Conservation (phyloP, 2,797 vertebrate genomes). For the Poliocrania exsul region DNA sequence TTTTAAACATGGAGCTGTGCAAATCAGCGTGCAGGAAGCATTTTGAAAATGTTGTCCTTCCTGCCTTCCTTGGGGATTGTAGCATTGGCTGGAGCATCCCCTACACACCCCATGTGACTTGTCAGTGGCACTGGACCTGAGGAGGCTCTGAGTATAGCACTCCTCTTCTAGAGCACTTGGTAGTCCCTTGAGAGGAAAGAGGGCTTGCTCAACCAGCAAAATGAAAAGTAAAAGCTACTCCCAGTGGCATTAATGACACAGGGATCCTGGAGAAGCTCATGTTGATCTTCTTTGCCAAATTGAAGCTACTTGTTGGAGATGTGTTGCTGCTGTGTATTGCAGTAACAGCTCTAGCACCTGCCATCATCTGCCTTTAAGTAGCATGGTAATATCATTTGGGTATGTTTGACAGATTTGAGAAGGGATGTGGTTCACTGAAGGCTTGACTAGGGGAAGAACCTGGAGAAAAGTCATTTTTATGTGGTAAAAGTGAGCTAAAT, state of each 20-base stretch:
- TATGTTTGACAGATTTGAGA: neutral
- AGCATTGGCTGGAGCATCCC: neutral
- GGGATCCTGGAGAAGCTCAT: neutral
- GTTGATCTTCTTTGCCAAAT: neutral
- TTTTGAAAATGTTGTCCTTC: neutral
- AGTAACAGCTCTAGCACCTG: neutral
- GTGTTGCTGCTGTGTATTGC: neutral
- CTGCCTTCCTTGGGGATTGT: neutral
- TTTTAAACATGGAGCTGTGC: neutral
- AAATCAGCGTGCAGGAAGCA: neutral
- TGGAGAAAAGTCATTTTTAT: neutral
- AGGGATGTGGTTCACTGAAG: neutral
- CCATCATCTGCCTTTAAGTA: neutral
- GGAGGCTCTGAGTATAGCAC: neutral
- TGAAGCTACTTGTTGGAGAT: neutral
- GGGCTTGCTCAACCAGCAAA: neutral
- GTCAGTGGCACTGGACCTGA: neutral
- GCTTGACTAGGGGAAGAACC: neutral
- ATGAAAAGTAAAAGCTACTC: neutral
- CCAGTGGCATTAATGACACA: neutral
- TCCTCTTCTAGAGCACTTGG: neutral
- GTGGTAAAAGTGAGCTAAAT: neutral
- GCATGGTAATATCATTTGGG: neutral
- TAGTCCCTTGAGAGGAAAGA: neutral
- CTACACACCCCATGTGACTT: fast-evolving